These are phyloP conservation scores for Brachypterus glaber DNA, from an alignment of 2,888 invertebrate species.

Conservation along the genomic window DNA sequence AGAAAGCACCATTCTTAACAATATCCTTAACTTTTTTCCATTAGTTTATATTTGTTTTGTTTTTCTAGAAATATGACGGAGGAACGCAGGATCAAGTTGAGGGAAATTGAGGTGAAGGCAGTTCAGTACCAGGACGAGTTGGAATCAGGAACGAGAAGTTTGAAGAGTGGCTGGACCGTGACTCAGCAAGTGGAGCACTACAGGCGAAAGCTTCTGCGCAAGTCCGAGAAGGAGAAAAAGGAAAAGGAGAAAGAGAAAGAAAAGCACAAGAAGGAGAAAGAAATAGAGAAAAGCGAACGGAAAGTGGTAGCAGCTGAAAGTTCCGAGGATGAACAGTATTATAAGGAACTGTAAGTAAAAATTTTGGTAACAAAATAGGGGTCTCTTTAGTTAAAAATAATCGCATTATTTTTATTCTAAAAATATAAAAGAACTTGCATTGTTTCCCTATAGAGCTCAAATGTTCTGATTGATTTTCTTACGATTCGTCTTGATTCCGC, in stretches of 20 bases:
- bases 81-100: constrained; percentile 62
- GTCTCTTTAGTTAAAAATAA: too few relatives aligned
- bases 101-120: constrained; percentile 92
- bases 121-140: constrained; percentile 94
- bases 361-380: constrained; percentile 14
- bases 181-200: constrained; percentile 84
- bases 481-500: too few relatives aligned
- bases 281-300: constrained; percentile 35
- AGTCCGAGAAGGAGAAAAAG: constrained; percentile 43
- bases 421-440: too few relatives aligned
- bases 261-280: constrained; percentile 37
- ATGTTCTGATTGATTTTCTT: too few relatives aligned
- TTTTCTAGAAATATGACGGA: constrained; percentile 49
- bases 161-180: constrained; percentile 66
- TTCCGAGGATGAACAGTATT: constrained; percentile 37
- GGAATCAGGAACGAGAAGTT: constrained; percentile 69
- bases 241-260: constrained; percentile 34
- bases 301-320: constrained; percentile 26
- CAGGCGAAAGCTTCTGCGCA: constrained; percentile 76
- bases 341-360: constrained; percentile 39
- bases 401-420: too few relatives aligned
- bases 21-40: too few relatives aligned
- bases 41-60: constrained; percentile 5
- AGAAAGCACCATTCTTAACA: too few relatives aligned
- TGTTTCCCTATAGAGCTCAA: too few relatives aligned